Conservation (phyloP, 1,140 invertebrate genomes). For the Lepidostoma basale region DNA sequence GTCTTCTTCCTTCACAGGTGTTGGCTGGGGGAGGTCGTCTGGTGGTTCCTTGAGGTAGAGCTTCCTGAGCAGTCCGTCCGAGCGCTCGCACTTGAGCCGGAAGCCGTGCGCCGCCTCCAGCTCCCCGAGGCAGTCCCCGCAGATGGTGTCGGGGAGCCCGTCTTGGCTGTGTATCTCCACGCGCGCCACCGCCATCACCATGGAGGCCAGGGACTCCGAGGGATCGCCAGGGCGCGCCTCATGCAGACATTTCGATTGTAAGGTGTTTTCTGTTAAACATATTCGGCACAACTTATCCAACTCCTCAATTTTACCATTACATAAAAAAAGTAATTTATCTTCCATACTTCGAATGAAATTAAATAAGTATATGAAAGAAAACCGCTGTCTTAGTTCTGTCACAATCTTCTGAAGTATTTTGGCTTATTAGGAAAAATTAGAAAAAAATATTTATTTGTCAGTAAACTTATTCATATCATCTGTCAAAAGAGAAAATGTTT, state of each 20-base stretch:
- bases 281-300: not conserved
- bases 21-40: too few relatives aligned
- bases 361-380: too few relatives aligned
- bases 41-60: not conserved
- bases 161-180: slow-evolving; percentile 5
- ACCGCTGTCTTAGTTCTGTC: too few relatives aligned
- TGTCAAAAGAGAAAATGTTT: too few relatives aligned
- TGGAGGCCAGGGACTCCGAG: not conserved
- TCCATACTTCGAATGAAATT: too few relatives aligned
- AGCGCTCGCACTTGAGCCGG: slow-evolving; percentile 1
- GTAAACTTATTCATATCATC: too few relatives aligned
- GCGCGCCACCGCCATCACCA: not conserved
- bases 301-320: too few relatives aligned
- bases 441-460: too few relatives aligned
- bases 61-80: slow-evolving; percentile 2
- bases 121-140: not conserved
- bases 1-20: too few relatives aligned
- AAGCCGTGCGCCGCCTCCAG: slow-evolving; percentile 21
- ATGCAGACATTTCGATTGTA: not conserved
- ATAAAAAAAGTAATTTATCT: too few relatives aligned
- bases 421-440: too few relatives aligned
- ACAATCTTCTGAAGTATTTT: too few relatives aligned
- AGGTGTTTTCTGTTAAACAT: not conserved
- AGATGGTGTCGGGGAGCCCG: slow-evolving; percentile 17
- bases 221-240: not conserved